phyloP scores from a whole-genome alignment of 2,888 invertebrate genomes.

The Caenorhabditis sp. region DNA sequence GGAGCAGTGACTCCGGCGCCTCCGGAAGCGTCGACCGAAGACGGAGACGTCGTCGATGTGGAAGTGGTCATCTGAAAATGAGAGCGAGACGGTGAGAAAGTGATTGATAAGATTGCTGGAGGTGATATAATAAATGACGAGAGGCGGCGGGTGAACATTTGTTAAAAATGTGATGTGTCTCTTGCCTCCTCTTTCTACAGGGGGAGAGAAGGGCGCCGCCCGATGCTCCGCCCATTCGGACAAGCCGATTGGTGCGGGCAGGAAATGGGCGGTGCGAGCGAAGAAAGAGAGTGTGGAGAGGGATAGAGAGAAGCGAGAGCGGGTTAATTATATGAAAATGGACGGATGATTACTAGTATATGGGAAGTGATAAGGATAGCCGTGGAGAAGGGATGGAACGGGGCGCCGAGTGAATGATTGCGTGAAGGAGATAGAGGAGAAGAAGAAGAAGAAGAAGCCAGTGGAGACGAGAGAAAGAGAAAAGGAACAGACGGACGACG shows the following conservation, averaged over 20 bases:
- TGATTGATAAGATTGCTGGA: slow-evolving; percentile 28
- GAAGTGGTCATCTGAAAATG: slow-evolving; percentile 44
- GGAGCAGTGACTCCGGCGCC: slow-evolving; percentile 4
- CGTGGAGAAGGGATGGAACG: neutral
- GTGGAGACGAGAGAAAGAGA: neutral
- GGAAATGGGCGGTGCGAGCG: slow-evolving; percentile 8
- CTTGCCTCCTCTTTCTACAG: neutral
- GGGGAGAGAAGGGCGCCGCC: neutral
- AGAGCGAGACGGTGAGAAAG: slow-evolving; percentile 16
- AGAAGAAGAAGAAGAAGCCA: neutral
- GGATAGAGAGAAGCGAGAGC: neutral
- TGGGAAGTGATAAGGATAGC: neutral
- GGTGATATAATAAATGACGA: slow-evolving; percentile 50
- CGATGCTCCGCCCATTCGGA: neutral
- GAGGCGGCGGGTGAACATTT: slow-evolving; percentile 35
- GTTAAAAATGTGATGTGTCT: slow-evolving; percentile 50
- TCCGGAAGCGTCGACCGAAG: neutral
- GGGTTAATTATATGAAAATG: neutral
- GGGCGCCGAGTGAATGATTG: neutral
- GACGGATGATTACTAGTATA: neutral
- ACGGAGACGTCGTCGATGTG: slow-evolving; percentile 18
- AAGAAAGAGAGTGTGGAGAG: neutral
- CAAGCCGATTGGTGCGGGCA: slow-evolving; percentile 5
- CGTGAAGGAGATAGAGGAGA: neutral
- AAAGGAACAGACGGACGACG: neutral